Evolutionary conservation across 1,140 invertebrate species (phyloP).

Genomic region (Helicoverpa zea): DNA sequence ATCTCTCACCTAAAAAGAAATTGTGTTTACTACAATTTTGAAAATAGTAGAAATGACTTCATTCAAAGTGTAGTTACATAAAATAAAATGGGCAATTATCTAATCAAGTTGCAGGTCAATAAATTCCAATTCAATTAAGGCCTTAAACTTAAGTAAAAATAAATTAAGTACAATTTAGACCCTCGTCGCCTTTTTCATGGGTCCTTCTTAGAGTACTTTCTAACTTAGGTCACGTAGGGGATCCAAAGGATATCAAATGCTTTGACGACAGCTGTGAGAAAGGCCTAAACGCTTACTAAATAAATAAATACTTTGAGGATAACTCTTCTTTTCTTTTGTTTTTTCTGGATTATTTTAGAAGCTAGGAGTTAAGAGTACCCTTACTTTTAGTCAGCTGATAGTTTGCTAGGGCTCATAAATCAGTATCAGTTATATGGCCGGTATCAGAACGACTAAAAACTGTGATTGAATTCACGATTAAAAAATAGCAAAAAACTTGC

Average conservation of each 20-base stretch:
- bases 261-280: constrained; percentile 26
- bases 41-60: no score
- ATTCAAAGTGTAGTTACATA: no score
- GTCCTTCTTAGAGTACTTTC: background rate
- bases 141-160: background rate
- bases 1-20: no score
- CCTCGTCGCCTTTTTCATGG: constrained; percentile 16
- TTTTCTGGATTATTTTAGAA: background rate
- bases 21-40: no score
- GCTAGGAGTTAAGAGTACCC: no score
- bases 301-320: background rate
- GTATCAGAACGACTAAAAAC: no score
- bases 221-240: constrained; percentile 9
- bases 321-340: background rate
- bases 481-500: no score
- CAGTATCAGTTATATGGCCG: no score
- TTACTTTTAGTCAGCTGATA: no score
- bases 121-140: background rate
- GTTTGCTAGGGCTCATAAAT: no score
- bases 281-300: background rate
- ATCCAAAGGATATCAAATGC: constrained; percentile 5
- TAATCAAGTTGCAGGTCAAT: background rate
- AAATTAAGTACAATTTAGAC: background rate
- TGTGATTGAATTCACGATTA: no score
- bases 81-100: background rate